Base-by-base conservation (phyloP, 2,113 vertebrate species). In the Trochalopteron elliotii region DNA sequence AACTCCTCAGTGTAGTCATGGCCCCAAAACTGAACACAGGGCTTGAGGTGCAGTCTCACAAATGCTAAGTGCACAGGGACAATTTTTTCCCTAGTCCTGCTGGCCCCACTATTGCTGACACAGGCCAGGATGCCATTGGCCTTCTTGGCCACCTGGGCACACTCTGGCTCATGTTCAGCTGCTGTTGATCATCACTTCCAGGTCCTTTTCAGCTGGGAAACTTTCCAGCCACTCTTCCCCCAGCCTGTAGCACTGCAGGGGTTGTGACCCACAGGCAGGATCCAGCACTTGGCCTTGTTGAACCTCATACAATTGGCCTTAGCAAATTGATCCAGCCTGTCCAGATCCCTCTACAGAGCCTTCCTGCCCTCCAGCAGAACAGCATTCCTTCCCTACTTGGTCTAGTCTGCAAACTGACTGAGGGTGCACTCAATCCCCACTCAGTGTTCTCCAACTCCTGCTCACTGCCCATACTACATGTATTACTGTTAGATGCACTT, bases 1-100 rank as follows among this genome's bases (percentile, higher is more conserved):
- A 60, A 3, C 5, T 15, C 20, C 28, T 53, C 69, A 22, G 4
- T 18, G 16, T 21, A 60, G 15, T 39, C 60, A 45, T 0, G 0
- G 28, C 11, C 20, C 14, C 39, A 67, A 30, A 53, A 10, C 9
- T 40, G 45, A 23, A 7, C 21, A 53, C 24, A 25, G 13, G 15
- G 18, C 12, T 83, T 0, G 0, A 68, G 45, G 37, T 67, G 35
- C 37, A 49, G 50, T 37, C 22, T 50, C 50, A 65, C 0, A 0
- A 52, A 33, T 65, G 11, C 9, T 9, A 10, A 55, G 11, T 35
- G 19, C n/a, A 35, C 20, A 15, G n/a, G 39, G 9, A 61, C 6
- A 53, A 3, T 25, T 5, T n/a, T 37, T 75, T 11, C 20, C 20
- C 11, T 31, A 1, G 21, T 47, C 10, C 39, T 11, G 7, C 2